A percentile compares a stretch with the other conserved stretches of the same genome.
Conservation (phyloP, 2,113 vertebrate genomes). For the Callocephalon fimbriatum region DNA sequence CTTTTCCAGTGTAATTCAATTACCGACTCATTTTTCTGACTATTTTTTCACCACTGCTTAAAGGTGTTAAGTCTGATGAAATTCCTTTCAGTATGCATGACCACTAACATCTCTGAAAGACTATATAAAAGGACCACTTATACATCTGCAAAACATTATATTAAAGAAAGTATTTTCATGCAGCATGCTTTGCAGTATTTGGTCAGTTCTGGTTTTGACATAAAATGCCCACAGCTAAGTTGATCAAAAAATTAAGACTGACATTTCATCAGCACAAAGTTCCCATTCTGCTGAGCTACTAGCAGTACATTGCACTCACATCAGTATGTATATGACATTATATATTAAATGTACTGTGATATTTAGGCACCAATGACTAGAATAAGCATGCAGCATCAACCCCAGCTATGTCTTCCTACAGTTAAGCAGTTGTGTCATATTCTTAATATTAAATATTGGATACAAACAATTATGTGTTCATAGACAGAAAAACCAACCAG, state of each 20-base stretch:
- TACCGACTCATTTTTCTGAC: neutral
- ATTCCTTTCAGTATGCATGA: neutral
- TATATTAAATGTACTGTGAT: constrained; percentile 24
- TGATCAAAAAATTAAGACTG: constrained; percentile 56
- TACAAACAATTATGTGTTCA: neutral
- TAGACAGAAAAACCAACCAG: neutral
- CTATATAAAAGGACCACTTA: neutral
- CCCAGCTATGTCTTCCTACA: neutral
- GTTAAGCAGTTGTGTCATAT: constrained; percentile 8
- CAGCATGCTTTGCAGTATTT: neutral
- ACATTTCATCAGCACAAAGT: constrained; percentile 37
- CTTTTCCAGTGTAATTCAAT: neutral
- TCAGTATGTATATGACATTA: constrained; percentile 56
- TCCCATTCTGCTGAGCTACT: constrained; percentile 57
- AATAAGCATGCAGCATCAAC: constrained; percentile 7
- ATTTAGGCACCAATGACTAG: constrained; percentile 28
- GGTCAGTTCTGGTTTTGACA: constrained; percentile 44
- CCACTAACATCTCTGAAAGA: neutral
- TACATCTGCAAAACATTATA: neutral
- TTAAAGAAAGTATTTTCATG: neutral
- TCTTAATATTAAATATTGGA: neutral
- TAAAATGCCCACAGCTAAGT: constrained; percentile 45
- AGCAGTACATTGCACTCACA: constrained; percentile 41
- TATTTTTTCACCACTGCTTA: neutral
- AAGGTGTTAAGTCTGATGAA: neutral